These are phyloP conservation scores for Lamprologus ornatipinnis DNA, from an alignment of 2,113 vertebrate species.

Conservation along the genomic window DNA sequence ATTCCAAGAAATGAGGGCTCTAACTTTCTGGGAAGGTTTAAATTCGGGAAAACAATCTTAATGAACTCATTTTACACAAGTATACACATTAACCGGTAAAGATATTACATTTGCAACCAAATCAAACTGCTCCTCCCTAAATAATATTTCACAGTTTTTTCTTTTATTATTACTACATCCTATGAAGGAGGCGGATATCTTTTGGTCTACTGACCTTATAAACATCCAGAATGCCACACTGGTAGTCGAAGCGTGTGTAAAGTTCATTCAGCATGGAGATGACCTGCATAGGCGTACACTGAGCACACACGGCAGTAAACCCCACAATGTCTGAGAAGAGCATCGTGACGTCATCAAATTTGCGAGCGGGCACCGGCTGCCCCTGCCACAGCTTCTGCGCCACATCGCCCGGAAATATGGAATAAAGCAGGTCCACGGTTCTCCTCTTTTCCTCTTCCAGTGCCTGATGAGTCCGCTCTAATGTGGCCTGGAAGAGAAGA, in stretches of 20 bases:
- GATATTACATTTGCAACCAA: background rate
- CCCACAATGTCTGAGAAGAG: slow-evolving; percentile 98
- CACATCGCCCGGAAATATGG: slow-evolving; percentile 96
- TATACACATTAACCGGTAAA: background rate
- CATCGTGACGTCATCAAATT: slow-evolving; percentile 98
- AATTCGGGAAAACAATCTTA: background rate
- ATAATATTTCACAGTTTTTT: background rate
- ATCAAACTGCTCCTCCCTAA: background rate
- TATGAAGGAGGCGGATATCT: background rate
- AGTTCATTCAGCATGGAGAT: slow-evolving; percentile 99
- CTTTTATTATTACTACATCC: background rate
- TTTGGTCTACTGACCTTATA: slow-evolving; percentile 84
- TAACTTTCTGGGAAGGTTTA: background rate
- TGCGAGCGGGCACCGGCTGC: slow-evolving; percentile 87
- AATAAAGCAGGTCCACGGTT: slow-evolving; percentile 95
- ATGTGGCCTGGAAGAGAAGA: slow-evolving; percentile 70
- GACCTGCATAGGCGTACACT: slow-evolving; percentile 98
- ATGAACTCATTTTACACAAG: background rate
- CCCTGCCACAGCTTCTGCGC: slow-evolving; percentile 97
- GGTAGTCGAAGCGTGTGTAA: slow-evolving; percentile 96
- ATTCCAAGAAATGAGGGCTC: background rate
- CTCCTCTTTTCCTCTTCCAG: slow-evolving; percentile 97
- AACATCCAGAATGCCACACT: slow-evolving; percentile 95
- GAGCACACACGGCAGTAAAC: slow-evolving; percentile 94
- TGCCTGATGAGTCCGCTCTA: slow-evolving; percentile 91